phyloP scores from a whole-genome alignment of 1,140 invertebrate species.

The Hyphantria cunea region DNA sequence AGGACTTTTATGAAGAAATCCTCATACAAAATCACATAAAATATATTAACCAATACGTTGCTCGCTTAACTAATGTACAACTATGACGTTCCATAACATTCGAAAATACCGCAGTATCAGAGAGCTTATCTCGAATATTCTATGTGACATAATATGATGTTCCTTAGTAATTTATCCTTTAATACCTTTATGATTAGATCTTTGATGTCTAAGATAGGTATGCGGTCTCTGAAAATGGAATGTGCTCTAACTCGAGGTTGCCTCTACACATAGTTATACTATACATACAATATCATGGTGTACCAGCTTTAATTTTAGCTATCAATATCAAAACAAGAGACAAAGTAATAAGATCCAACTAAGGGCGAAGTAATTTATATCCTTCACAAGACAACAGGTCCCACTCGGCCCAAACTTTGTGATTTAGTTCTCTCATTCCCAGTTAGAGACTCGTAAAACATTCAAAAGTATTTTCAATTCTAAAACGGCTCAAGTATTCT shows the following conservation, averaged over 20 bases:
- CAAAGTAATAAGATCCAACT: conserved; percentile 12
- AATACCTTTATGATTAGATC: conserved; percentile 15
- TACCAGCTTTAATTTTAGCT: not conserved
- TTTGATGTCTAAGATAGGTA: conserved; percentile 2
- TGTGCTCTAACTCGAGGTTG: conserved; percentile 11
- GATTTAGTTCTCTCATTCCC: conserved; percentile 25
- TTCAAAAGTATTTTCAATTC: conserved; percentile 17
- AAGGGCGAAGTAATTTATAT: conserved; percentile 10
- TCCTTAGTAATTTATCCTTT: conserved; percentile 11
- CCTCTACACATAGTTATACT: too few species aligned
- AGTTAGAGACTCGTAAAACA: conserved; percentile 21
- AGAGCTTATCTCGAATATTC: conserved; percentile 1
- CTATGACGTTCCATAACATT: too few species aligned
- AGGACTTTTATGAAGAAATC: too few species aligned
- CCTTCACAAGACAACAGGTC: conserved; percentile 23
- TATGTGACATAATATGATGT: not conserved
- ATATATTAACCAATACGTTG: not conserved
- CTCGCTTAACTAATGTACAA: not conserved
- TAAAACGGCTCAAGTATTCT: conserved; percentile 9
- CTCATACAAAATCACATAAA: too few species aligned
- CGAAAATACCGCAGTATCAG: too few species aligned
- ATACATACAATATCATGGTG: too few species aligned
- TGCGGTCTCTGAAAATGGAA: conserved; percentile 13
- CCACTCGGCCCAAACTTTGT: conserved; percentile 16
- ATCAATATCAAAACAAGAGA: conserved; percentile 6